phyloP scores from a whole-genome alignment of 2,888 invertebrate species.

The Melanargia galathea region DNA sequence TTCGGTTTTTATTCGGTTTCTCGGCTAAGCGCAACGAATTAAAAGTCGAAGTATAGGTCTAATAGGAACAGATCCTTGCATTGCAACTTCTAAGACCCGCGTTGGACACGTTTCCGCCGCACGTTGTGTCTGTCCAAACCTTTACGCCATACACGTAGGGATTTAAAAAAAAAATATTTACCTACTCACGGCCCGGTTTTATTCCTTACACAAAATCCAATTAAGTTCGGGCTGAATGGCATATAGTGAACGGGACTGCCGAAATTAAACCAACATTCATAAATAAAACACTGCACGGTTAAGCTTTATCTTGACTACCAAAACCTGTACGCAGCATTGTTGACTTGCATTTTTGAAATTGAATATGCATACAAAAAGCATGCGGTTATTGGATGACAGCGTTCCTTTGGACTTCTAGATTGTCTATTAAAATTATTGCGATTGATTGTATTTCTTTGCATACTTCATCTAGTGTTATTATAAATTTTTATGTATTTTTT shows the following conservation, averaged over 20 bases:
- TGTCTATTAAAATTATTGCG: no score
- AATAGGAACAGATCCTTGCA: no score
- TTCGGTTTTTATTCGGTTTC: no score
- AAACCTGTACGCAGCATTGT: conserved; percentile 12
- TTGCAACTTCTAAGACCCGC: no score
- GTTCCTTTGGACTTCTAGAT: not conserved
- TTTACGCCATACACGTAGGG: conserved; percentile 16
- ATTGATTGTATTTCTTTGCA: no score
- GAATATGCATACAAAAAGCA: not conserved
- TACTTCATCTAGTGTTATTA: no score
- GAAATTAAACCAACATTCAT: conserved; percentile 34
- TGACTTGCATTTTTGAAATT: not conserved
- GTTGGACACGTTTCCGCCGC: not conserved
- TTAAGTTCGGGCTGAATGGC: conserved; percentile 28
- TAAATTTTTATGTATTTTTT: no score
- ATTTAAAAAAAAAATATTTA: conserved; percentile 30
- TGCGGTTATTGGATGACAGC: not conserved
- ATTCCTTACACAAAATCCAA: conserved; percentile 35
- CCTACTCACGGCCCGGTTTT: conserved; percentile 27
- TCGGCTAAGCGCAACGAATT: no score
- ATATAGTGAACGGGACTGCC: conserved; percentile 27
- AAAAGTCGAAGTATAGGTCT: no score
- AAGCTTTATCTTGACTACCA: conserved; percentile 19
- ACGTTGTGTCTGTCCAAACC: not conserved
- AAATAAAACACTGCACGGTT: conserved; percentile 22